These are phyloP conservation scores for Microcebus griseorufus DNA, from an alignment of 2,113 vertebrate genomes.

Conservation along the genomic window DNA sequence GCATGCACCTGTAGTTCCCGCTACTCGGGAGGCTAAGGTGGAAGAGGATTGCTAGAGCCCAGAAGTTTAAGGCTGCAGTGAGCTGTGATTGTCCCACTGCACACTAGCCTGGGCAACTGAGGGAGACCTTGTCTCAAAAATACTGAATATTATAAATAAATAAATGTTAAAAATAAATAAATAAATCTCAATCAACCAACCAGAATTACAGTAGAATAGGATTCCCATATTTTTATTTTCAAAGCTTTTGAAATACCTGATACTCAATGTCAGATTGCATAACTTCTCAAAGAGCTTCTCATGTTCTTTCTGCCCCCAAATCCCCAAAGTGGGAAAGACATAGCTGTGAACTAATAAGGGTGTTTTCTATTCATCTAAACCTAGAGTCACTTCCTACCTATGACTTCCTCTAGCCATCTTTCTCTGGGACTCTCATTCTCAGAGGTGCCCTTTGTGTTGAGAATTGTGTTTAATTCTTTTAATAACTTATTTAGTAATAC, in stretches of 20 bases:
- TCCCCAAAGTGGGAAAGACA: background rate
- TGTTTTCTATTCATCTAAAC: background rate
- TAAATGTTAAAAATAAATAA: too few relatives aligned
- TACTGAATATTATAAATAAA: too few relatives aligned
- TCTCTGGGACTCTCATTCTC: background rate
- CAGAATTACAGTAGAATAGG: background rate
- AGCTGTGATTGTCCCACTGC: too few relatives aligned
- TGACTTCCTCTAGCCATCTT: background rate
- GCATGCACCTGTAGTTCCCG: too few relatives aligned
- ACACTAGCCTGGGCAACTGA: too few relatives aligned
- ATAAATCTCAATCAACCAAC: background rate
- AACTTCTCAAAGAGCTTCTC: background rate
- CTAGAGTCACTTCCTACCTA: background rate
- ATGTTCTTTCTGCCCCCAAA: background rate
- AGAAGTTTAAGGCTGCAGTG: too few relatives aligned
- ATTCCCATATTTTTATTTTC: background rate
- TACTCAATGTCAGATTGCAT: background rate
- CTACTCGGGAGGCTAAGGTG: too few relatives aligned
- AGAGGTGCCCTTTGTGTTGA: background rate
- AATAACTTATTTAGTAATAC: background rate
- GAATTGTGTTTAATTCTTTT: background rate
- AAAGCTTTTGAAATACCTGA: background rate
- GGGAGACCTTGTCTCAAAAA: too few relatives aligned
- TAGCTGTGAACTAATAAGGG: accelerated
- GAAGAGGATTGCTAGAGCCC: too few relatives aligned